phyloP scores from a whole-genome alignment of 2,888 invertebrate species.

The Calameuta filiformis region DNA sequence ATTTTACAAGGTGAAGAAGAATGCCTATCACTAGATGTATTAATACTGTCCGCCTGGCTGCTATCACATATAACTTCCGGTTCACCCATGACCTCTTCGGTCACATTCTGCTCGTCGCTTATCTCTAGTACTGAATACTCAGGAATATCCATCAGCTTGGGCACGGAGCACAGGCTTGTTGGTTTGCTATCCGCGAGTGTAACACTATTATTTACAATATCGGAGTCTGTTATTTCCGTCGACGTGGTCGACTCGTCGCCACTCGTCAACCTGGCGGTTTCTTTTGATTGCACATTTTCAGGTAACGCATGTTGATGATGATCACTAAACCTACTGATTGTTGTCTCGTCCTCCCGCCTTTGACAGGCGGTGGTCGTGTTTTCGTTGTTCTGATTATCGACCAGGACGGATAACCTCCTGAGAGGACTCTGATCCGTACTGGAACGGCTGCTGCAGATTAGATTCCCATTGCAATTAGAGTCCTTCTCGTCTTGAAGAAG shows the following conservation, averaged over 20 bases:
- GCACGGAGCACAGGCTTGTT: slow-evolving; percentile 36
- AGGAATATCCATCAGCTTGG: slow-evolving; percentile 45
- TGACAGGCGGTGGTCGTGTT: slow-evolving; percentile 1
- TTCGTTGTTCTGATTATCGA: slow-evolving; percentile 13
- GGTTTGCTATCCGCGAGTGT: neutral
- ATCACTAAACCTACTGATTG: slow-evolving; percentile 32
- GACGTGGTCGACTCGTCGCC: slow-evolving; percentile 28
- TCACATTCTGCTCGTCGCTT: slow-evolving; percentile 23
- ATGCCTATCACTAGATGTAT: slow-evolving; percentile 53
- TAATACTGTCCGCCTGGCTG: slow-evolving; percentile 57
- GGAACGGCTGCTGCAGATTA: slow-evolving; percentile 4
- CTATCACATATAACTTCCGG: slow-evolving; percentile 42
- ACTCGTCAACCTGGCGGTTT: slow-evolving; percentile 22
- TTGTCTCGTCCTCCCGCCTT: slow-evolving; percentile 15
- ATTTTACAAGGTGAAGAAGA: slow-evolving; percentile 45
- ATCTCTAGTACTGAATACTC: slow-evolving; percentile 46
- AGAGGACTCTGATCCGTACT: neutral
- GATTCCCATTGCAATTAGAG: neutral
- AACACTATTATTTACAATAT: slow-evolving; percentile 26
- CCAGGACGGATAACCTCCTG: slow-evolving; percentile 6
- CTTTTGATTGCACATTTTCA: slow-evolving; percentile 42
- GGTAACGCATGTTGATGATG: slow-evolving; percentile 39
- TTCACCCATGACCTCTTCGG: slow-evolving; percentile 19
- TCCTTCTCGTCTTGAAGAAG: neutral
- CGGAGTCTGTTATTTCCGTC: slow-evolving; percentile 26